These are phyloP conservation scores for Plestiodon gilberti DNA, from an alignment of 2,113 vertebrate species.

Conservation along the genomic window DNA sequence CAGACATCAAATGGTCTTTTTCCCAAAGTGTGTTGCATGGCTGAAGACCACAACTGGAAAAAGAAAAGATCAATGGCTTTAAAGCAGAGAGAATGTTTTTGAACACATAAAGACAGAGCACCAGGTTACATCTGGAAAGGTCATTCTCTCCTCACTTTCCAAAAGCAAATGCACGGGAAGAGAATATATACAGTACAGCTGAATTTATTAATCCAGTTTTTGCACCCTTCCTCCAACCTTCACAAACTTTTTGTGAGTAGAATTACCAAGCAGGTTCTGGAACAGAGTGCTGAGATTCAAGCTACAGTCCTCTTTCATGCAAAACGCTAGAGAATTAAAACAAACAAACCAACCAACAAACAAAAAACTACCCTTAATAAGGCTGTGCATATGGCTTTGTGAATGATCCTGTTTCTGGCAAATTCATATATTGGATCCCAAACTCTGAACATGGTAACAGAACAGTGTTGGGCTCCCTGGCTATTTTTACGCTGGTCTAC, in stretches of 20 bases:
- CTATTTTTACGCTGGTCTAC: too few relatives aligned
- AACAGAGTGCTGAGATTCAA: not conserved
- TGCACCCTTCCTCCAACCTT: not conserved
- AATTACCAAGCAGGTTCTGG: not conserved
- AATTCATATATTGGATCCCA: not conserved
- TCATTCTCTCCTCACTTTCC: not conserved
- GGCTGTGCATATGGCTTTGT: not conserved
- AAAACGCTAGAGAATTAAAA: not conserved
- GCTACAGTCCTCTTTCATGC: not conserved
- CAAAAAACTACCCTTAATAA: too few relatives aligned
- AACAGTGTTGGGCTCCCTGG: not conserved
- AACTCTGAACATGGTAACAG: not conserved
- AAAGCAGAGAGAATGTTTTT: not conserved
- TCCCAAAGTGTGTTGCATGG: not conserved
- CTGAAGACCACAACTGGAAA: not conserved
- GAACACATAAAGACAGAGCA: not conserved
- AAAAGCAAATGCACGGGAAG: not conserved
- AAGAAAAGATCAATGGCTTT: not conserved
- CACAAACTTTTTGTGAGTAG: not conserved
- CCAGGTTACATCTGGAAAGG: conserved; percentile 20
- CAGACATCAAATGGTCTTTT: conserved; percentile 28
- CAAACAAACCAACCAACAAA: too few relatives aligned
- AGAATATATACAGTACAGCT: conserved; percentile 4
- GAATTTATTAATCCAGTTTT: conserved; percentile 38
- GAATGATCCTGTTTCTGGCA: not conserved